Base-by-base conservation (phyloP, 2,113 vertebrate species). In the Tenrec ecaudatus region DNA sequence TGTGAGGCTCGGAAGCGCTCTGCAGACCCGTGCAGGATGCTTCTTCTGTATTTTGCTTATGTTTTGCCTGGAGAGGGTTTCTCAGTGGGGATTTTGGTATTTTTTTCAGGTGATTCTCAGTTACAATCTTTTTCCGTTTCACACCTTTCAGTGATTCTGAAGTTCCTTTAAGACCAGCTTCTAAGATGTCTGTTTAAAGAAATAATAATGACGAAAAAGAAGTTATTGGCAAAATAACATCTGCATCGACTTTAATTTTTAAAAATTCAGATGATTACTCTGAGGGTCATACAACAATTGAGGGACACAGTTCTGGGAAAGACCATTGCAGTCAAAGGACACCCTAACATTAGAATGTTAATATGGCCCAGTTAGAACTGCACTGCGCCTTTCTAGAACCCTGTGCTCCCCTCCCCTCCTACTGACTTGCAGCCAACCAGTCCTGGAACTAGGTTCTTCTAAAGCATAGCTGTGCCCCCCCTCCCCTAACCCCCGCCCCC, bases 81-180 rank as follows among this genome's bases (percentile, higher is more conserved):
- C 99, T 99, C 97, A 99, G 98, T 38, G 99, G 99, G 33, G 99
- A 99, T 97, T 99, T 99, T 25, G 99, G 99, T 97, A 99, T 99
- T 98, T 99, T 99, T 96, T 99, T 99, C 5, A 98, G 97, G 86
- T 99, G 99, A 97, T 99, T 99, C 97, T 99, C 99, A 86, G 98
- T 98, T 86, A 99, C 98, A 73, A 99, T 98, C 97, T 99, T 99
- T 97, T 99, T 99, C 89, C 99, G 98, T 97, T 99, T 99, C 94
- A 99, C 98, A 95, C 99, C 99, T 98, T 99, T 99, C 92, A 99
- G 96, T 95, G 97, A 96, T 87, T 99, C 99, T 53, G 98, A 98
- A 96, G 97, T 97, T 98, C 98, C 98, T 97, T 98, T 98, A 92
- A 97, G 92, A 92, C 97, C 97, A 97, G 98, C 97, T 94, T 99